These are phyloP conservation scores for Lacerta bilineata DNA, from an alignment of 2,797 vertebrate species.

Conservation along the genomic window DNA sequence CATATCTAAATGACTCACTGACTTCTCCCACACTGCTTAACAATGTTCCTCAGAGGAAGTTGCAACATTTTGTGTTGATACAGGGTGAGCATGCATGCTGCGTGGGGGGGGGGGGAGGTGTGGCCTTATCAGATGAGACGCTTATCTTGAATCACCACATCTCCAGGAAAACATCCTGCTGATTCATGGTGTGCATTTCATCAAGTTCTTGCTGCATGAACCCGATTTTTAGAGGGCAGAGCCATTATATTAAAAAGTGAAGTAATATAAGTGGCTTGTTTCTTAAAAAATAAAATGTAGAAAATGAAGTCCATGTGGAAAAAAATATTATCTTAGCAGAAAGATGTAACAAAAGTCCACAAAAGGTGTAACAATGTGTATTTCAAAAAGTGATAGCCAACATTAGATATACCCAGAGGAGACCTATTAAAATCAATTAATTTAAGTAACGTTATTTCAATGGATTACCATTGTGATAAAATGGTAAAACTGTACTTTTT, in stretches of 20 bases:
- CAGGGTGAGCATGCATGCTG: not conserved
- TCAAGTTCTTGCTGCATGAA: not conserved
- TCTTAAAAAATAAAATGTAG: not conserved
- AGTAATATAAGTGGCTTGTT: not conserved
- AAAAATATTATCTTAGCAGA: not conserved
- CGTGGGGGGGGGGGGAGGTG: too few species aligned
- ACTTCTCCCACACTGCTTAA: conserved; percentile 14
- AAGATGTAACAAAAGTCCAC: not conserved
- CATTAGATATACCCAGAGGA: too few species aligned
- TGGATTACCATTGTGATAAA: not conserved
- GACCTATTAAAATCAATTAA: too few species aligned
- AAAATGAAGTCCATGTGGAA: not conserved
- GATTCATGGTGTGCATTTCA: conserved; percentile 51
- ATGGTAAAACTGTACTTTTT: not conserved
- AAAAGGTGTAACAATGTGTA: not conserved
- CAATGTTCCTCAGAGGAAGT: conserved; percentile 42
- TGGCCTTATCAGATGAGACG: conserved; percentile 51
- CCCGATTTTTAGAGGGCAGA: conserved; percentile 14
- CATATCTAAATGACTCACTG: conserved; percentile 9
- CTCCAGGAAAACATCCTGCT: conserved; percentile 56
- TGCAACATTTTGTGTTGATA: conserved; percentile 4
- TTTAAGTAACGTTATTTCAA: too few species aligned
- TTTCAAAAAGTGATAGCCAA: not conserved
- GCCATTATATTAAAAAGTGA: not conserved
- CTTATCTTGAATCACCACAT: conserved; percentile 56